phyloP scores from a whole-genome alignment of 2,797 vertebrate genomes.

The Gallinago solitaria region DNA sequence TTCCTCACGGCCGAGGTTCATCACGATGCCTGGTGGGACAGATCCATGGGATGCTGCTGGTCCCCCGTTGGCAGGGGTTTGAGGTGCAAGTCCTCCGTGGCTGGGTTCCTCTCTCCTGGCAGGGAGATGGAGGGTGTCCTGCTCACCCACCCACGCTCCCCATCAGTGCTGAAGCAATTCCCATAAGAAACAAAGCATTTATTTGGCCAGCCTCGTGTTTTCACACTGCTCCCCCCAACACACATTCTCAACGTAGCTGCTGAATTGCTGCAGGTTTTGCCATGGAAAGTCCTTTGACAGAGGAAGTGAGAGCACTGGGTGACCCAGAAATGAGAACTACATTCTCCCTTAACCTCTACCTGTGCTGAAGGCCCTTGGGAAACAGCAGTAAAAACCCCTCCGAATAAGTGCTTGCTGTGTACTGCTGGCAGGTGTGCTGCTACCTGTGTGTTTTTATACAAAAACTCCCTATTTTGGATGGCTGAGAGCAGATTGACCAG shows the following conservation, averaged over 20 bases:
- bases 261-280: not conserved
- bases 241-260: not conserved
- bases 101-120: not conserved
- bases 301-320: not conserved
- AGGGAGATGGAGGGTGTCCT: not conserved
- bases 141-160: fast-evolving
- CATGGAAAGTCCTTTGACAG: not conserved
- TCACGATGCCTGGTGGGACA: fast-evolving
- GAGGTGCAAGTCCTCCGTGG: not conserved
- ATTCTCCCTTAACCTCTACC: not conserved
- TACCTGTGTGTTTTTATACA: not conserved
- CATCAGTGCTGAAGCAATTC: not conserved
- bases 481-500: not conserved
- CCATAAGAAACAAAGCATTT: not conserved
- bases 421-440: not conserved
- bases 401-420: not conserved
- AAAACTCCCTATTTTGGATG: not conserved
- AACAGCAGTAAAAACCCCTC: not conserved
- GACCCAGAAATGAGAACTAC: not conserved
- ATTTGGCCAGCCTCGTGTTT: not conserved
- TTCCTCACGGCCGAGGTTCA: not conserved
- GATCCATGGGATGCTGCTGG: not conserved
- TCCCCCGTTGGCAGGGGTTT: not conserved
- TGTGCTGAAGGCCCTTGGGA: not conserved
- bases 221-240: not conserved